Evolutionary conservation across 2,113 vertebrate species (phyloP).

Genomic region (Sebastes fasciatus): DNA sequence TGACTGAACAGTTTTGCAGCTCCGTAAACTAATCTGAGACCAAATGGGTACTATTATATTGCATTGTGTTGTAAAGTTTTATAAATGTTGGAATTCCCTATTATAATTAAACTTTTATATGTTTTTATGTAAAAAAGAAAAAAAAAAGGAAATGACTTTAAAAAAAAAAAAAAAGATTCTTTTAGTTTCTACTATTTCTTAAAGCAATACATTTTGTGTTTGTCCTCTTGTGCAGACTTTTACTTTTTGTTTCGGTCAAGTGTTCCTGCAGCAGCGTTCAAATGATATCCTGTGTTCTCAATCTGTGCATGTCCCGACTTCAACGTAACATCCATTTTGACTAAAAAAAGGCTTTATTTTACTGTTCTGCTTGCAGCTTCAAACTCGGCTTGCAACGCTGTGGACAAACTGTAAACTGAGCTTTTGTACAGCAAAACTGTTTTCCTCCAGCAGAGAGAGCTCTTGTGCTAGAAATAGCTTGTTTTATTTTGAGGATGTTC

Average conservation of each 20-base stretch:
- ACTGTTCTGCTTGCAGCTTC: constrained; percentile 51
- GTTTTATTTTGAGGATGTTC: constrained; percentile 32
- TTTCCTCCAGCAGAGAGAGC: constrained; percentile 71
- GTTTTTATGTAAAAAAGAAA: constrained; percentile 80
- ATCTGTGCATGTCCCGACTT: constrained; percentile 70
- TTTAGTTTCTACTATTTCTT: constrained; percentile 66
- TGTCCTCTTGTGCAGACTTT: constrained; percentile 59
- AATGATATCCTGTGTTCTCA: constrained; percentile 47
- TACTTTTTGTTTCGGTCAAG: constrained; percentile 32
- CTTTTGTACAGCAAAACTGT: constrained; percentile 31
- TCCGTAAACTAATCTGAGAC: constrained; percentile 73
- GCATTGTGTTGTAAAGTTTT: constrained; percentile 85
- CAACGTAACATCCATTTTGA: constrained; percentile 48
- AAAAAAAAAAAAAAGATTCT: constrained; percentile 46
- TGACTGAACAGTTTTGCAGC: constrained; percentile 69
- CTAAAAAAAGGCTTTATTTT: constrained; percentile 53
- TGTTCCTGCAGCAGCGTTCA: constrained; percentile 48
- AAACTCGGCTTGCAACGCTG: not conserved
- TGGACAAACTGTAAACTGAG: constrained; percentile 23
- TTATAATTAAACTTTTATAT: constrained; percentile 83
- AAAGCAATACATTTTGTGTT: constrained; percentile 71
- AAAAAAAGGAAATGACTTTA: constrained; percentile 28
- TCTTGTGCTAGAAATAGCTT: constrained; percentile 58
- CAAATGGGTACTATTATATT: constrained; percentile 83
- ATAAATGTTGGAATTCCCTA: constrained; percentile 75